phyloP scores from a whole-genome alignment of 2,113 vertebrate genomes.

The Trematocara variabile region DNA sequence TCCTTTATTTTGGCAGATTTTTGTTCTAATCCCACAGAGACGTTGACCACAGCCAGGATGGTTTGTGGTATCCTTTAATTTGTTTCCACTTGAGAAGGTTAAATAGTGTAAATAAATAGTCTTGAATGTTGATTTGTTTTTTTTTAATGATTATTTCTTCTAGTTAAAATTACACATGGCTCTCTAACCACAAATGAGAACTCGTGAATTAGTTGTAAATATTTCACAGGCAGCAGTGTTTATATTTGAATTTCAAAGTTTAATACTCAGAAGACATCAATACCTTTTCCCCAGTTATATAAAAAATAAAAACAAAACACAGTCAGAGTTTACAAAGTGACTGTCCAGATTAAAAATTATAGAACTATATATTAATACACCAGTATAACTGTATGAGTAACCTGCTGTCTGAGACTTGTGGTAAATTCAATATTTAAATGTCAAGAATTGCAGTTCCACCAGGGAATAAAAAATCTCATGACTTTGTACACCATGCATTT shows the following conservation, averaged over 20 bases:
- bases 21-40: neutral
- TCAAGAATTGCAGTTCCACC: neutral
- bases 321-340: neutral
- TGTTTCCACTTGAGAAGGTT: neutral
- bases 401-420: neutral
- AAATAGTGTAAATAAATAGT: neutral
- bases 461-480: neutral
- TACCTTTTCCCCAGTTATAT: neutral
- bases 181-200: neutral
- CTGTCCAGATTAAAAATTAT: neutral
- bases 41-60: neutral
- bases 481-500: neutral
- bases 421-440: neutral
- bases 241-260: neutral
- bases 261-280: neutral
- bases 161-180: neutral
- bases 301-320: neutral
- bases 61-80: neutral
- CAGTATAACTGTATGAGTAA: neutral
- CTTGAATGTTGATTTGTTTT: neutral
- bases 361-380: neutral
- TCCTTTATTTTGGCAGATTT: neutral
- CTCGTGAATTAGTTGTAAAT: neutral
- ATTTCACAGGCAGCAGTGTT: neutral
- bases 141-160: neutral